Base-by-base conservation (phyloP, 1,140 invertebrate species). In the Cydia splendana region DNA sequence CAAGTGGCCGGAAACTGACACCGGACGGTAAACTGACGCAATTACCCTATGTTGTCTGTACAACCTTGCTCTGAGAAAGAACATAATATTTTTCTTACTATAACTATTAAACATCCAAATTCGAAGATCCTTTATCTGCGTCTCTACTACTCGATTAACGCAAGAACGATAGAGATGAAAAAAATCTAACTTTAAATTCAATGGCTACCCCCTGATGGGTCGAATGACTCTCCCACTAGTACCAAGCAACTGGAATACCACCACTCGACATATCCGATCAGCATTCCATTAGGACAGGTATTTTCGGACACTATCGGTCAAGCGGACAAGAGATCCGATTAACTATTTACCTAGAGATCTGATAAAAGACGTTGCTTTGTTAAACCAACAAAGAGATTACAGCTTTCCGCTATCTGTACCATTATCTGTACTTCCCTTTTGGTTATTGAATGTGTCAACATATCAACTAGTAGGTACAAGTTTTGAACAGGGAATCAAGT, bases 281-380 rank as follows among this genome's bases (percentile, higher is more conserved):
- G 86, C 86, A 90, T 89, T 91, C 89, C 88, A 69, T 80, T 80
- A 82, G 85, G 84, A 78, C 80, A 81, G 84, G 65, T 90, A 91
- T 91, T 88, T 90, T 88, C 81, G 87, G 85, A 85, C 78, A 80
- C 74, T 83, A 87, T 85, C 85, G 80, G 83, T 85, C 82, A 86
- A 81, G 79, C 78, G 75, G 75, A 74, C 20, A 20, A 65, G 10
- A 62, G 57, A 24, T 62, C 18, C 15, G 30, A 77, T 74, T 65
- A 77, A 74, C 76, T 74, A 48, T 77, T 80, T 67, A 69, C 51
- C 80, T 38, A 42, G 15, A 42, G 67, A 71, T 71, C 67, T 75
- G 77, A 82, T 81, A 79, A 81, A 87, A 87, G 85, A 87, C 88
- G 80, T 87, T 89, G 87, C 83, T 86, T 90, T 85, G 90, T 90